Base-by-base conservation (phyloP, 2,888 invertebrate genomes). In the Macrophya alboannulata region DNA sequence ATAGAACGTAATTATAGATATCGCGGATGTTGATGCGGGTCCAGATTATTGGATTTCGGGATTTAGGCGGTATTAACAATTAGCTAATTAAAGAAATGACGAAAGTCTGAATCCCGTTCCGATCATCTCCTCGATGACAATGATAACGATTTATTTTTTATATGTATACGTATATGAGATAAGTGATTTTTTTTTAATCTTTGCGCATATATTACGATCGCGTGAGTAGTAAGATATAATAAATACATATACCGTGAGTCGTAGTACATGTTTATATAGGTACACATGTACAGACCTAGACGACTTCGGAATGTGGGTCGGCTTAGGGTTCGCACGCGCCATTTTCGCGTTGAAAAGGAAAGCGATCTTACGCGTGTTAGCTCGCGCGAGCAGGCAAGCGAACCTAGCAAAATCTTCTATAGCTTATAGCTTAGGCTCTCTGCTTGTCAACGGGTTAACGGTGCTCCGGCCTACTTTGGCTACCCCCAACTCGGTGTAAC, bases 271-370 rank as follows among this genome's bases (percentile, higher is more conserved):
- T n/a, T n/a, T 10, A 43, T n/a, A 17, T 68, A 76, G 25, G 9
- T 51, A 0, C 4, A 62, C 17, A n/a, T 8, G 4, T 17, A 40
- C n/a, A 62, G 37, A 59, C 51, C 40, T 76, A 81, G 87, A 84
- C 86, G 84, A 84, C 74, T 85, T 84, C 83, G 86, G 68, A 86
- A 92, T 91, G 91, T 92, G 89, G 92, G 93, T 92, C 92, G 90
- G 86, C 89, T 90, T 87, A 90, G 89, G 91, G 91, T 93, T 92
- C 93, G 92, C 92, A 92, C 92, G 92, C 92, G 92, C 92, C 91
- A 93, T 93, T 93, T 93, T 93, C 93, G 92, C 91, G 93, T 93
- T 89, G 93, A 93, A 93, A 93, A 93, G 93, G 93, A 93, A 93
- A 93, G 93, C 93, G 91, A 89, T 89, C 87, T 89, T 89, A 88